Base-by-base conservation (phyloP, 1,140 invertebrate genomes). In the Brachionus paranguensis region DNA sequence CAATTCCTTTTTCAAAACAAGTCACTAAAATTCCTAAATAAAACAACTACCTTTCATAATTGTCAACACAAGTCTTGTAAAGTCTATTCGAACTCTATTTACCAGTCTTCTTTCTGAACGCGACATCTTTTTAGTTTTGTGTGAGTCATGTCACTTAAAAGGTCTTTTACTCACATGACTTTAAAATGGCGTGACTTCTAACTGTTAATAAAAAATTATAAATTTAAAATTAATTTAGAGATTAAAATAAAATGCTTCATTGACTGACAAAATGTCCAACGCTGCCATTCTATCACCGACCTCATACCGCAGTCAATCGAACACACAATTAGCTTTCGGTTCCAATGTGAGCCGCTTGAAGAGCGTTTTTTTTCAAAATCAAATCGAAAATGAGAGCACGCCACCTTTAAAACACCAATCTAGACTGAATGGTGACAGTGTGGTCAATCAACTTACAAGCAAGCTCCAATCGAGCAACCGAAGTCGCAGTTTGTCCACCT, bases 291-390 rank as follows among this genome's bases (percentile, higher is more conserved):
- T 76, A 76, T 76, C 72, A 29, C 72, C 72, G 11, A 76, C 72
- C 6, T 53, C 72, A n/a, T 76, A 76, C 20, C 47, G 72, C 17
- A 76, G 72, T 29, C 33, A 74, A 43, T 76, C 72, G 24, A 50
- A 47, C 24, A 24, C 17, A 3, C 41, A 50, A 20, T 20, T 20
- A 27, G 72, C 17, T 3, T 83, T 64, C 41, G 64, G 60, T 10
- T 20, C 29, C 5, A 65, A 83, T 83, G 79, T 83, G 5, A 83
- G 60, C 45, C 79, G 79, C 24, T 33, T 83, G 24, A 65, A 68
- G 29, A 83, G 79, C 17, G 79, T 83, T 11, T 83, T 83, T 83
- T 68, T 68, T 14, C 78, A 79, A 33, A 29, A 68, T 68, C 55
- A 65, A 64, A n/a, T 27, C 17, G 37, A 78, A 14, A 17, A 78